Conservation (phyloP, 2,797 vertebrate genomes). For the Eulemur rubriventer region DNA sequence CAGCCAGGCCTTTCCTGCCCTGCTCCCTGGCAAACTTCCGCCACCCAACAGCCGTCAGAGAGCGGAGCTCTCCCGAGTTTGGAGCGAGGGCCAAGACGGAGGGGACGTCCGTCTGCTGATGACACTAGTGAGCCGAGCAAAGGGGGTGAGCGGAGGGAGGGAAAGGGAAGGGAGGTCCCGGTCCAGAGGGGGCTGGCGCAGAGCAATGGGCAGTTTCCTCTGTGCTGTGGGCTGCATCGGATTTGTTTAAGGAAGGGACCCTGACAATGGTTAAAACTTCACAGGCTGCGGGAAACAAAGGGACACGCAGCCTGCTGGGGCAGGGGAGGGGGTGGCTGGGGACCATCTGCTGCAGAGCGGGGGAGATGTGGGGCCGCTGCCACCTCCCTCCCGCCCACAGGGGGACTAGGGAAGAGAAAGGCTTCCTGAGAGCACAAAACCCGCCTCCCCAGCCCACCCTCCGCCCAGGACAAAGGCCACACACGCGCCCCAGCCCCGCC, state of each 20-base stretch:
- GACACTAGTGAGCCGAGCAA: not conserved
- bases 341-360: slow-evolving; percentile 80
- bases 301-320: not conserved
- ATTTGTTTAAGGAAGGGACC: slow-evolving; percentile 38
- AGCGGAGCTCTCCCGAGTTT: not conserved
- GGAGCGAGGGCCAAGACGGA: not conserved
- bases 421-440: slow-evolving; percentile 81
- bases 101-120: not conserved
- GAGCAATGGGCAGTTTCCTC: not conserved
- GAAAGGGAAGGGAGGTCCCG: accelerated
- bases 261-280: slow-evolving; percentile 46
- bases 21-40: not conserved
- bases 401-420: slow-evolving; percentile 74
- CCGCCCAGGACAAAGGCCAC: slow-evolving; percentile 61
- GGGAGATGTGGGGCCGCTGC: not conserved
- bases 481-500: slow-evolving; percentile 11
- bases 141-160: not conserved
- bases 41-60: not conserved
- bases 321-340: slow-evolving; percentile 14
- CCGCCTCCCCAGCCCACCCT: slow-evolving; percentile 75
- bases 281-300: slow-evolving; percentile 26
- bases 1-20: not conserved
- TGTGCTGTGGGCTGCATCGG: not conserved
- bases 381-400: not conserved
- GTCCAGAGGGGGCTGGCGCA: not conserved